Evolutionary conservation across 2,888 invertebrate species (phyloP), one percentile per base, ranked within the genome.

Genomic region (Molanna angustata): DNA sequence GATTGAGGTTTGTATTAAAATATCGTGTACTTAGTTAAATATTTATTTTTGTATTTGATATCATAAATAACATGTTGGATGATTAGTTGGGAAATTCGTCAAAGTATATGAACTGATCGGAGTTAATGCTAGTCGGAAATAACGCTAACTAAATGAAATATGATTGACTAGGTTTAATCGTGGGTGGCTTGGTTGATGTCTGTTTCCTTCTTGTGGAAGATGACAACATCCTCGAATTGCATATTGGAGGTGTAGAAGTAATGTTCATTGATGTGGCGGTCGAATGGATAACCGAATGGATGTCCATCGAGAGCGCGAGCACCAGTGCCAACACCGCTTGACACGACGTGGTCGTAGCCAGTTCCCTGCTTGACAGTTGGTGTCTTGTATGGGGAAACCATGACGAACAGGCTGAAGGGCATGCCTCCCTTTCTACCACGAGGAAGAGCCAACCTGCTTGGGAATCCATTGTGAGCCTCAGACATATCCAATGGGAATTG

Each of bases 391-490:
- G 84, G 83, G 22, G 76, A 75, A 9, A 85, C 75, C 56, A 84
- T 79, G 45, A 83, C 78, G 69, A 82, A 85, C 39, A 88, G 62
- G 64, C 82, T 74, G 75, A 81, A 80, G 18, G 80, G 76, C 71
- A 84, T 73, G 46, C 90, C 90, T 54, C 81, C 80, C 46, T 72
- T 69, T 59, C 69, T 80, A 65, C 90, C 90, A 63, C 75, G 86
- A 35, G 90, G 90, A 47, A 90, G 71, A 33, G 88, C 66, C 37
- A 88, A 73, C 61, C 87, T 83, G 19, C 80, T 76, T 2, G 90
- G 89, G 78, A 85, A 86, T 45, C 84, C 84, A 57, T 81, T 84
- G 63, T 84, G 73, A 60, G 73, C 67, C 61, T 74, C 70, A 53
- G 63, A 65, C 40, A 67, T 65, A 57, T 73, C 69, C 61, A 70